These are phyloP conservation scores for Drosophila nigromelanica DNA, from an alignment of 1,140 invertebrate genomes.

Conservation along the genomic window DNA sequence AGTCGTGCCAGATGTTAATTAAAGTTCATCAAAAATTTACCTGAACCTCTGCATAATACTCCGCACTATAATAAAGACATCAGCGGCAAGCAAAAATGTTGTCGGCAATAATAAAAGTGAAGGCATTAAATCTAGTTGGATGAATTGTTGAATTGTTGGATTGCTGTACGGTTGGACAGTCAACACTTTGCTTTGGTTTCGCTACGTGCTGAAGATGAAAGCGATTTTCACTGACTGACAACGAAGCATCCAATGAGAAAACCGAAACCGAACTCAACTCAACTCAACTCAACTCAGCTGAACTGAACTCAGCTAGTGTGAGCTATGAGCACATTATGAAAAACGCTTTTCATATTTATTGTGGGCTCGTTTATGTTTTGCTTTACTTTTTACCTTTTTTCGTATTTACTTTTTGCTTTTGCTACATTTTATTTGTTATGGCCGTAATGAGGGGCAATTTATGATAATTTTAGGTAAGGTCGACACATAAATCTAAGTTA, in stretches of 20 bases:
- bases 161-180: conserved; percentile 30
- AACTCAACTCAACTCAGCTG: conserved; percentile 30
- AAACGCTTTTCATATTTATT: conserved; percentile 76
- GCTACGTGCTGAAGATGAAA: conserved; percentile 60
- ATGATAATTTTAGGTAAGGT: conserved; percentile 76
- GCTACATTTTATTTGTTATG: conserved; percentile 39
- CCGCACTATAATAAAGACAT: conserved; percentile 56
- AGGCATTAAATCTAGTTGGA: conserved; percentile 45
- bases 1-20: conserved; percentile 71
- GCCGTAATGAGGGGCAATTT: conserved; percentile 76
- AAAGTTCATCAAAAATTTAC: conserved; percentile 64
- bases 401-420: conserved; percentile 17
- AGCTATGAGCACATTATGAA: conserved; percentile 30
- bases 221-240: conserved; percentile 65
- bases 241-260: conserved; percentile 32
- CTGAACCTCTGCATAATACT: conserved; percentile 15
- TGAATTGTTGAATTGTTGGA: conserved; percentile 8
- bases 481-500: conserved; percentile 72
- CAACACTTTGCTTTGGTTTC: conserved; percentile 42
- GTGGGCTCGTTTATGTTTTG: conserved; percentile 52
- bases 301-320: conserved; percentile 35
- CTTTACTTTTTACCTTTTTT: neutral
- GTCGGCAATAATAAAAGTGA: conserved; percentile 61
- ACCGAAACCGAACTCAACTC: conserved; percentile 25
- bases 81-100: conserved; percentile 46